phyloP scores from a whole-genome alignment of 2,888 invertebrate species.

The Melanostoma scalare region DNA sequence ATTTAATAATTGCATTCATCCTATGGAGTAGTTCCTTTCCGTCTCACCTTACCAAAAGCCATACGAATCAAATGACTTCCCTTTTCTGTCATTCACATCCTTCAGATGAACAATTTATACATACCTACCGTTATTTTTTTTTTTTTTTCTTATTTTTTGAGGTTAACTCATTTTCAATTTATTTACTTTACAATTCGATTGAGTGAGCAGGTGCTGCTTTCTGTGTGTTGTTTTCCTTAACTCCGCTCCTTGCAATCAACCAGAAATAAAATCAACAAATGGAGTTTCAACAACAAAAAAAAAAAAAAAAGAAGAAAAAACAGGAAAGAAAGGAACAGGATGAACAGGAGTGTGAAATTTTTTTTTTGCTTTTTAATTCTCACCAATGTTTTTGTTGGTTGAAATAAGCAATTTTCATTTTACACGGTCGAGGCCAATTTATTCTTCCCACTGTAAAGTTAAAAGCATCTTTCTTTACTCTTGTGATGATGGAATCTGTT shows the following conservation, averaged over 20 bases:
- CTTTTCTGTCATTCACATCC: background rate
- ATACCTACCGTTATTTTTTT: background rate
- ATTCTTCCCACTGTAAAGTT: slow-evolving; percentile 2
- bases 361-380: slow-evolving; percentile 7
- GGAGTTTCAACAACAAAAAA: slow-evolving; percentile 4
- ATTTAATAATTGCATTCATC: slow-evolving; percentile 1
- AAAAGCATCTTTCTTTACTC: slow-evolving; percentile 18
- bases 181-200: slow-evolving; percentile 40
- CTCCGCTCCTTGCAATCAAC: slow-evolving; percentile 18
- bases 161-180: background rate
- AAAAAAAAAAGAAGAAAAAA: background rate
- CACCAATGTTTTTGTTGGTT: slow-evolving; percentile 35
- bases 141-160: slow-evolving; percentile 8
- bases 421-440: slow-evolving; percentile 9
- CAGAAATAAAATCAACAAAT: slow-evolving; percentile 32
- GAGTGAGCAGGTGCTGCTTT: slow-evolving; percentile 37
- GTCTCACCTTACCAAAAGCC: background rate
- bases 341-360: slow-evolving; percentile 20
- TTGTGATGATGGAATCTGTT: too few relatives aligned
- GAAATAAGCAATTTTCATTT: slow-evolving; percentile 52
- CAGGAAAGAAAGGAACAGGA: background rate
- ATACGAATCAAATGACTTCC: background rate
- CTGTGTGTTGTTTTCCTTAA: slow-evolving; percentile 10
- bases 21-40: background rate
- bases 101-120: background rate